Base-by-base conservation (phyloP, 2,888 invertebrate genomes). In the Xestia c-nigrum region DNA sequence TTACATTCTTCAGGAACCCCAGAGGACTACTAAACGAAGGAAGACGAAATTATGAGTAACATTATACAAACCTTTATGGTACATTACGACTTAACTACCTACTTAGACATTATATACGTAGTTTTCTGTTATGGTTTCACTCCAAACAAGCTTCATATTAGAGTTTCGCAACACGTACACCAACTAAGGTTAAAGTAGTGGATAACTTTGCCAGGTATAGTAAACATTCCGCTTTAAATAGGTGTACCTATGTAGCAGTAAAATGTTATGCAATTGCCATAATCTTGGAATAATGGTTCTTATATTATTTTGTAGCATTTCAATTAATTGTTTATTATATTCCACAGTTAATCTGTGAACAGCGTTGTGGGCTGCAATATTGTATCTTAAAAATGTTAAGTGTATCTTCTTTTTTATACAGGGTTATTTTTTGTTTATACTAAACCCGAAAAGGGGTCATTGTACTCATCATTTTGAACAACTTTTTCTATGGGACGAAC, bases 111-210 rank as follows among this genome's bases (percentile, higher is more conserved):
- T 77, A 12, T 77, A 12, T 55, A 43, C 14, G 3, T 63, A 38
- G 47, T 77, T 66, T 78, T 55, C n/a, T 83, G 66, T 67, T 66
- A 46, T 40, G 50, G 77, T 78, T 77, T 63, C 24, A 55, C 4
- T 43, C 14, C 38, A 40, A 83, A 69, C 70, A 61, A 68, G 67
- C n/a, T 80, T 57, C n/a, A 21, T 72, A 57, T 84, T 84, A n/a
- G 50, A 64, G 50, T 80, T 84, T 72, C 52, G 19, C 6, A 63
- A 31, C 80, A 78, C 80, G 52, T 71, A 57, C 43, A 38, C 14
- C 7, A 46, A 47, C 63, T 59, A 52, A 81, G 21, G 57, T 74
- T 47, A 40, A 76, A 55, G 61, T 83, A 61, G 19, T 21, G 16
- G 47, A 40, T 59, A 47, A 70, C 57, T 64, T 76, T 43, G 14